Conservation (phyloP, 2,113 vertebrate genomes). For the Dicaeum eximium region DNA sequence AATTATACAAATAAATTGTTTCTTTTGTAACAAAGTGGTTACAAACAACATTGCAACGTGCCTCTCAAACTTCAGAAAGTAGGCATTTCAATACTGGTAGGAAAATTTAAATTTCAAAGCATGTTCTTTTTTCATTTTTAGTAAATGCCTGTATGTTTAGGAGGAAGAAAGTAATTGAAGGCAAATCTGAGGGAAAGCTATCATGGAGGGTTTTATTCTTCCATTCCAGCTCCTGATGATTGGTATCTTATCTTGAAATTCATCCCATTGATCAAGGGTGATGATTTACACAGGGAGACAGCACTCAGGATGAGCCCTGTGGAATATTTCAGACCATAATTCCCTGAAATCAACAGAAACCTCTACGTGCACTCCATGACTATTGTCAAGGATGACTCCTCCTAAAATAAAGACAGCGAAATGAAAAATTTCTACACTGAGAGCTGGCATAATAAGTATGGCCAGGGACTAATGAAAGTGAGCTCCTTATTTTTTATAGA, state of each 20-base stretch:
- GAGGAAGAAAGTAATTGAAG: neutral
- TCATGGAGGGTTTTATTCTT: neutral
- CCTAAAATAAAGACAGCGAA: neutral
- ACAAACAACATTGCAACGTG: neutral
- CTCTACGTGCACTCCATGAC: neutral
- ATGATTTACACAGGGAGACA: neutral
- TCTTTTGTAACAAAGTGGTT: slow-evolving; percentile 25
- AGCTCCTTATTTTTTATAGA: neutral
- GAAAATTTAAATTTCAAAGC: slow-evolving; percentile 44
- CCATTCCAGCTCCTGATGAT: neutral
- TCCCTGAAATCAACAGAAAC: neutral
- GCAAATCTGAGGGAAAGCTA: neutral
- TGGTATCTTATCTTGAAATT: neutral
- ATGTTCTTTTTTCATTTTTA: neutral
- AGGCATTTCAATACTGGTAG: neutral
- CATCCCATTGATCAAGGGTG: neutral
- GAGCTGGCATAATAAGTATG: neutral
- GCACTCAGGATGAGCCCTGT: neutral
- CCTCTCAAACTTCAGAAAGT: slow-evolving; percentile 3
- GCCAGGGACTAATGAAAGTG: neutral
- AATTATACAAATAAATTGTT: slow-evolving; percentile 64
- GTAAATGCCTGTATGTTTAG: neutral
- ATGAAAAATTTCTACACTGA: neutral
- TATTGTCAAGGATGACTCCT: neutral
- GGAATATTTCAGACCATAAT: neutral